Base-by-base conservation (phyloP, 2,113 vertebrate genomes). In the Hiodon alosoides region DNA sequence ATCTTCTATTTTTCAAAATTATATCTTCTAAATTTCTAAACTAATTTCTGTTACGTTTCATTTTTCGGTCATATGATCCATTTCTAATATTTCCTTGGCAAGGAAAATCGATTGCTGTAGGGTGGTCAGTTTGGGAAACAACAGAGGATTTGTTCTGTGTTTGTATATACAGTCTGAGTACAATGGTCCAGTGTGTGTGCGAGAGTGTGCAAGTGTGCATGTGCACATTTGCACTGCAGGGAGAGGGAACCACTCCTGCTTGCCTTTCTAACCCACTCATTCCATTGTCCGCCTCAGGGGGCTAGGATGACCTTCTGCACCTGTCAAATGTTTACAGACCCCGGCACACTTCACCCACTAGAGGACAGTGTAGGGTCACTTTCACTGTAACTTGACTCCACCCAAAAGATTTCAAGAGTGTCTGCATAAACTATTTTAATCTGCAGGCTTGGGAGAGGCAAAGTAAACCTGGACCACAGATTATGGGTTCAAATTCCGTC, bases 271-370 rank as follows among this genome's bases (percentile, higher is more conserved):
- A 5, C 57, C 70, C 58, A 11, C 8, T 14, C 70, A 31, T 31
- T 31, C 55, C 70, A 54, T 8, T 11, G 7, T 10, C 3, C 3
- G 70, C 57, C 17, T 8, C 54, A 16, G 4, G 73, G 48, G 73
- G 51, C 7, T 54, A 50, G 66, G 73, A 62, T 74, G 62, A 67
- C 73, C 73, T 51, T 14, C 65, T 59, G 73, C 52, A 66, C 62
- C 64, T 74, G 72, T 75, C 31, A 10, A 14, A 75, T 50, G 73
- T 75, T 68, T 55, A 67, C 64, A 51, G 53, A 59, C 64, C 53
- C 46, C 65, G 10, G 64, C 46, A 7, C n/a, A 2, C 13, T 2
- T 52, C 14, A 62, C 59, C 17, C 17, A 57, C 4, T 6, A 6
- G 13, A n/a, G 52, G 73, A 46, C 61, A 31, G n/a, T 6, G 52